Base-by-base conservation (phyloP, 1,140 invertebrate species). In the Tetramorium alpestre region DNA sequence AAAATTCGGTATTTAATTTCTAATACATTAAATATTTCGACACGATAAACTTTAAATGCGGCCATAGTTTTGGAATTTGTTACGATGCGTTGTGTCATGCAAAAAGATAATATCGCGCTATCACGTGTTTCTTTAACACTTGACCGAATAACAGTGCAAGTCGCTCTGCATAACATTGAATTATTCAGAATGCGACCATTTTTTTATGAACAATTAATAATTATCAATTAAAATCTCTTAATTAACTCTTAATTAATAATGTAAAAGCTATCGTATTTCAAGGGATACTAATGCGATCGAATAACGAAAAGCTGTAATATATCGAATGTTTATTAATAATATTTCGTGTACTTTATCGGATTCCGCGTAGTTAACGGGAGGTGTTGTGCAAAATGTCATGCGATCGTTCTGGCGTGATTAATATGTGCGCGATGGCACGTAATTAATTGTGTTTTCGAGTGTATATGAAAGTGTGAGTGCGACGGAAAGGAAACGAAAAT, bases 321-420 rank as follows among this genome's bases (percentile, higher is more conserved):
- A 65, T 65, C 64, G 33, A 65, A 65, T 67, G 16, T 41, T 67
- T 67, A 22, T 67, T 67, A 67, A 65, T 62, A 62, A 64, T 44
- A 67, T 65, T 65, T 65, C 33, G 64, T 65, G 0, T 67, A 67
- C 41, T 67, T 67, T 8, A 67, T 67, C 38, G 38, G 64, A 67
- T 67, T 67, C 11, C n/a, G 11, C 8, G 4, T 65, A n/a, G 64
- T 44, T 44, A 67, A 67, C 64, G n/a, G n/a, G n/a, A 67, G 22
- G 11, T 65, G 62, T 67, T n/a, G 38, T 44, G 64, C 64, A 67
- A 67, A 67, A 67, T 41, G 38, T 65, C 33, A 18, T 38, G 33
- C 33, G 33, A 65, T 38, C 33, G n/a, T 44, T 67, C 38, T 22
- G n/a, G 64, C 44, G 10, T 67, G 64, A 67, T 44, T 67, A 67